phyloP scores from a whole-genome alignment of 2,113 vertebrate species.

The Apteryx mantelli region DNA sequence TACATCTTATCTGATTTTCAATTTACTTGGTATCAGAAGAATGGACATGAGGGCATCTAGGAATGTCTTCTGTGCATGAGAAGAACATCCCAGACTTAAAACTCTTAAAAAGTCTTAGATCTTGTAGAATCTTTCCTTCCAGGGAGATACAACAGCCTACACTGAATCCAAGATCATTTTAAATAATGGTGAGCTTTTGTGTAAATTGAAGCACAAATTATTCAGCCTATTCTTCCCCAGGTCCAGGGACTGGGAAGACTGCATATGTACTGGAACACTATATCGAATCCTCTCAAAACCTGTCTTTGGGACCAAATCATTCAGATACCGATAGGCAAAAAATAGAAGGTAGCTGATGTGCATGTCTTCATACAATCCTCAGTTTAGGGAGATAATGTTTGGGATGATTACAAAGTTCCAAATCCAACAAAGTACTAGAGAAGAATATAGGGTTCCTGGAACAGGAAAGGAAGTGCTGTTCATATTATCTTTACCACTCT shows the following conservation, averaged over 20 bases:
- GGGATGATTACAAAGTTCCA: not conserved
- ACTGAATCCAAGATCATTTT: not conserved
- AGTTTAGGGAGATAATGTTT: not conserved
- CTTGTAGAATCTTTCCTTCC: not conserved
- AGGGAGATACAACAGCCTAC: not conserved
- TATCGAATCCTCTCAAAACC: not conserved
- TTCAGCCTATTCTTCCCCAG: not conserved
- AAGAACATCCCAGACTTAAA: not conserved
- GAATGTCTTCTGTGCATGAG: rapidly evolving
- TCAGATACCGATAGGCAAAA: not conserved
- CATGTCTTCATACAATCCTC: not conserved
- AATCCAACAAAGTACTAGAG: not conserved
- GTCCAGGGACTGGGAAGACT: not conserved
- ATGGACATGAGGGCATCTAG: not conserved
- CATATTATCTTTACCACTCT: not conserved
- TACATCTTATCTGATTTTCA: not conserved
- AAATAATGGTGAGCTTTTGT: not conserved
- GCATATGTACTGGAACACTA: not conserved
- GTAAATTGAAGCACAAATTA: not conserved
- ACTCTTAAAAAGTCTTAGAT: not conserved
- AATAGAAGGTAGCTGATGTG: not conserved
- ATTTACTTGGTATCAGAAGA: not conserved
- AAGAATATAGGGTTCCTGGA: not conserved
- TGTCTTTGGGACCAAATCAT: not conserved
- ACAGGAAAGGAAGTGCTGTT: not conserved